Percentiles rank a stretch among this genome's conserved stretches.
Evolutionary conservation across 2,113 vertebrate genomes (phyloP).

Genomic region (Scytalopus superciliaris): DNA sequence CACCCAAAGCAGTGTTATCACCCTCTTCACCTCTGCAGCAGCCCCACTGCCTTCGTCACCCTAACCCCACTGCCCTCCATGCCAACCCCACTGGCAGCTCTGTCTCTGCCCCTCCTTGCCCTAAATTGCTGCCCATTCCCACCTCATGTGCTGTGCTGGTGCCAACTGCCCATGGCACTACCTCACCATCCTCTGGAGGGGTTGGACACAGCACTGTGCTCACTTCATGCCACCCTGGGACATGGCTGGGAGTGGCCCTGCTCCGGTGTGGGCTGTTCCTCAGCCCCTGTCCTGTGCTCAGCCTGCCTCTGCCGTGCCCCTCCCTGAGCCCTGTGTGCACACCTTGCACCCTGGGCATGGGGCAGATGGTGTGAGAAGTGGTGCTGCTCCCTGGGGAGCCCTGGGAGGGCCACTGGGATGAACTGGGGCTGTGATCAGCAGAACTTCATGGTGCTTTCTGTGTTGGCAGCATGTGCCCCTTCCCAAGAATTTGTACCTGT

Average conservation of each 20-base stretch:
- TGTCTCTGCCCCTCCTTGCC: neutral
- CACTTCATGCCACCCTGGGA: neutral
- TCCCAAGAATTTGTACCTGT: accelerated
- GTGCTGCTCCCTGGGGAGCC: neutral
- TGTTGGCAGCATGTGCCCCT: accelerated
- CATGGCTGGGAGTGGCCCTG: neutral
- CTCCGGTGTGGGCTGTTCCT: neutral
- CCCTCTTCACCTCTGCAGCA: neutral
- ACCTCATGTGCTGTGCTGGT: neutral
- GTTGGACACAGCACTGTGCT: neutral
- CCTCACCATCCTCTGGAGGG: accelerated
- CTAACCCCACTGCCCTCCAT: neutral
- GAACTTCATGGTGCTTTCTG: neutral
- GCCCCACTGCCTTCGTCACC: neutral
- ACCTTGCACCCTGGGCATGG: neutral
- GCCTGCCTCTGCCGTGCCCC: neutral
- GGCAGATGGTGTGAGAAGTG: too few relatives aligned
- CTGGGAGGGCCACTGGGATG: neutral
- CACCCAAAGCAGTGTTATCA: neutral
- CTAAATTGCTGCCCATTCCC: neutral
- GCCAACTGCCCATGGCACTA: accelerated
- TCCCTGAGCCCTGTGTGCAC: neutral
- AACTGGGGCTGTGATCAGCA: neutral
- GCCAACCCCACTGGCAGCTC: neutral
- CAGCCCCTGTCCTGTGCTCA: neutral